Conservation (phyloP, 2,797 vertebrate genomes). For the Rhyacichthys aspro region DNA sequence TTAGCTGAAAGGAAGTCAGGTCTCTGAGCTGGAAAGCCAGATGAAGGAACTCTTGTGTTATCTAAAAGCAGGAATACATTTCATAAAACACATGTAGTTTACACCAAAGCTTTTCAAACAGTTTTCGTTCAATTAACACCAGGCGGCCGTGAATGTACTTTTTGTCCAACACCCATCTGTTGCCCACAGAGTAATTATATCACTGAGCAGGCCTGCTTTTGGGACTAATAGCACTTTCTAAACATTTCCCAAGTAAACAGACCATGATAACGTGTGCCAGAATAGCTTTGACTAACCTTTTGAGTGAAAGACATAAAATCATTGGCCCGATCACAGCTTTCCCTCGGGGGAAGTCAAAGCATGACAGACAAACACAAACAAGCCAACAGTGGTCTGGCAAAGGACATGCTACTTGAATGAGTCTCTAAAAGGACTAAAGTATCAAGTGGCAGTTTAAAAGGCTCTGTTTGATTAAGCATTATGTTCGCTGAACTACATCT, state of each 20-base stretch:
- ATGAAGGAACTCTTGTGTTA: slow-evolving; percentile 79
- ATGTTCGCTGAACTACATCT: no score
- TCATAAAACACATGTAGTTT: slow-evolving; percentile 2
- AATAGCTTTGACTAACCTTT: slow-evolving; percentile 33
- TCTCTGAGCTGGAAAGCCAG: slow-evolving; percentile 83
- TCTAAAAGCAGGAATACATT: slow-evolving; percentile 57
- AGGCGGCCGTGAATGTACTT: slow-evolving; percentile 5
- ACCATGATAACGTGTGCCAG: slow-evolving; percentile 30
- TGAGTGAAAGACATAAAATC: slow-evolving; percentile 29
- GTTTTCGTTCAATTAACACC: neutral
- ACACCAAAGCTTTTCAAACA: slow-evolving; percentile 4
- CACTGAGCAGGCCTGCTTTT: slow-evolving; percentile 7
- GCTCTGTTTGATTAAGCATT: no score
- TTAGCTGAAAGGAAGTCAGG: slow-evolving; percentile 75
- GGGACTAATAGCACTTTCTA: slow-evolving; percentile 25
- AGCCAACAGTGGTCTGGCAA: slow-evolving; percentile 30
- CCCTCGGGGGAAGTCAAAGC: slow-evolving; percentile 21
- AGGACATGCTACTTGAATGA: slow-evolving; percentile 15
- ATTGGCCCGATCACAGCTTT: slow-evolving; percentile 28
- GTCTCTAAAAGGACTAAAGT: neutral
- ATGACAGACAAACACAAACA: slow-evolving; percentile 49
- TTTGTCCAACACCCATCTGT: slow-evolving; percentile 16
- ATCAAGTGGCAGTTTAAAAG: neutral
- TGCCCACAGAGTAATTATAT: slow-evolving; percentile 12
- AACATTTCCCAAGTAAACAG: slow-evolving; percentile 46